Conservation (phyloP, 2,113 vertebrate species). For the Montifringilla adamsi region DNA sequence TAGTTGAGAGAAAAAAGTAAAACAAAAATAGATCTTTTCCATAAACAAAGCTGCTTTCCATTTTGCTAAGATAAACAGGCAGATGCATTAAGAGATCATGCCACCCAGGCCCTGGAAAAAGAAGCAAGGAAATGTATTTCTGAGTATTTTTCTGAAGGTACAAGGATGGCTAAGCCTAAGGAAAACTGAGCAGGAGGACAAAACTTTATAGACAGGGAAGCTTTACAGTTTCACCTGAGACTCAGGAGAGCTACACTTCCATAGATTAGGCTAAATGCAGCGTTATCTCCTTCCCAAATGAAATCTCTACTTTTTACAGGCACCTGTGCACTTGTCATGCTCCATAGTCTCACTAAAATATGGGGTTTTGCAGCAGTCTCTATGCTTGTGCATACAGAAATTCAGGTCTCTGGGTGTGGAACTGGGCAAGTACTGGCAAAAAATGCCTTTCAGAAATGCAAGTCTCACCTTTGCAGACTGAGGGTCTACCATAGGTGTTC, state of each 20-base stretch:
- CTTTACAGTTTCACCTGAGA: not conserved
- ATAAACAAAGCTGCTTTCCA: conserved; percentile 80
- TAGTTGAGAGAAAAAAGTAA: conserved; percentile 68
- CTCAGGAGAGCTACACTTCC: not conserved
- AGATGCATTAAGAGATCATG: conserved; percentile 69
- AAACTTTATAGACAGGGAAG: not conserved
- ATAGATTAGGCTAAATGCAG: not conserved
- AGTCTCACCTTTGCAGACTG: not conserved
- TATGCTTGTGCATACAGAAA: not conserved
- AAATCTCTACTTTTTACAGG: not conserved
- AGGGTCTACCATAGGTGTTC: not conserved
- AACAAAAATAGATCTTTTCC: conserved; percentile 80
- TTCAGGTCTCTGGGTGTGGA: not conserved
- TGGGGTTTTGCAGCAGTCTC: rapidly evolving
- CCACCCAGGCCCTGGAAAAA: conserved; percentile 67
- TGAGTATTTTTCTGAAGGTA: conserved; percentile 28
- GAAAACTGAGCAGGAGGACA: not conserved
- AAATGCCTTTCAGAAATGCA: not conserved
- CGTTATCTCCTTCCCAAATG: not conserved
- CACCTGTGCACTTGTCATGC: not conserved
- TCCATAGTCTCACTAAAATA: not conserved
- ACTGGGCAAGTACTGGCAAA: not conserved
- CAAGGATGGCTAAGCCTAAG: not conserved
- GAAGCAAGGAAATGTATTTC: not conserved
- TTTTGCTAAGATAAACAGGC: conserved; percentile 75